Evolutionary conservation across 2,113 vertebrate species (phyloP), one percentile per base, ranked within the genome.

Genomic region (Neolamprologus ventralis): DNA sequence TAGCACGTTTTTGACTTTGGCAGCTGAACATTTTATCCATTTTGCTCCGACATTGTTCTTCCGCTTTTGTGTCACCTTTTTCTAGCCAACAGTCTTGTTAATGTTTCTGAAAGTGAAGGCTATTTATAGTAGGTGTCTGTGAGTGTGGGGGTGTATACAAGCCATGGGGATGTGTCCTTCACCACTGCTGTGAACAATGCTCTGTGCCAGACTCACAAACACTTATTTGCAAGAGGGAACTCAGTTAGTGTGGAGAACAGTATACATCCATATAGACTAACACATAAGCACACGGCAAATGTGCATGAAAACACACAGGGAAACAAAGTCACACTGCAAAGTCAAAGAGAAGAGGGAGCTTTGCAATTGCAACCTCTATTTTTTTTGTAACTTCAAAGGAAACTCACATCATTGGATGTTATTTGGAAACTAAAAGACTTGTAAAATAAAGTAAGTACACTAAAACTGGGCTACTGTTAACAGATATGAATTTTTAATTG

Each of bases 101-200:
- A 80, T 55, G 82, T 83, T 80, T 82, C 51, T 75, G 33, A 75
- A 80, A 87, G 23, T 11, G 5, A 28, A 23, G 55, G 81, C 85
- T 90, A 89, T 93, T 91, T 91, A 73, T 87, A 89, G 85, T 35
- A 23, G 45, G 31, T 65, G 19, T 37, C 10, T 13, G 71, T 51
- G 51, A 75, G 83, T 21, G 49, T 11, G 80, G 82, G 71, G 58
- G 47, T 47, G 81, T 83, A 84, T 81, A 89, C 58, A 86, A 79
- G 57, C 63, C 81, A 80, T 45, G 51, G 80, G 58, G 87, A 87
- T 68, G 87, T 91, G 87, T 91, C 87, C 89, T 92, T 91, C 89
- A 86, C 78, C 11, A 11, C 88, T 71, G 78, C 65, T 79, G 84
- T 82, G 81, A 86, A 84, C 90, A 84, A 78, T 54, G 26, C 82